phyloP scores from a whole-genome alignment of 2,113 vertebrate genomes.

The Odocoileus virginianus region DNA sequence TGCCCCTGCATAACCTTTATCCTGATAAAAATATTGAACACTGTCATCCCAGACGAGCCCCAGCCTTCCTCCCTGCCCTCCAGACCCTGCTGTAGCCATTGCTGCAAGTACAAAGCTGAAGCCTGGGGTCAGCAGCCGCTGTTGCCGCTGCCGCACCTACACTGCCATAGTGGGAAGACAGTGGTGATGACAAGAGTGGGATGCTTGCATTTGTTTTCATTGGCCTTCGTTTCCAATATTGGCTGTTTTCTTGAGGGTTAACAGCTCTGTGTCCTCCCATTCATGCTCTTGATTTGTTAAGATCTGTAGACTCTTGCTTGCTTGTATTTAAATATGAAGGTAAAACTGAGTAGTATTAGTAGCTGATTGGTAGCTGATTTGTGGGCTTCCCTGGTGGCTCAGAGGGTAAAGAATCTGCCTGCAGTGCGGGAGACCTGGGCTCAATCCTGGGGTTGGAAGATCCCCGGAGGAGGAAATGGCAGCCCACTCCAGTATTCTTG shows the following conservation, averaged over 20 bases:
- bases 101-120: neutral
- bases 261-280: neutral
- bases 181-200: neutral
- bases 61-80: neutral
- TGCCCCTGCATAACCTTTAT: neutral
- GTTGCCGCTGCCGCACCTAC: no score
- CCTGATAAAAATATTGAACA: neutral
- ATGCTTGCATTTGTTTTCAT: neutral
- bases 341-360: neutral
- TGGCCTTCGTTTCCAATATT: neutral
- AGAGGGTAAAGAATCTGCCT: neutral
- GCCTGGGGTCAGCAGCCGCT: neutral
- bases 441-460: neutral
- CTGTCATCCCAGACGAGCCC: neutral
- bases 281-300: neutral
- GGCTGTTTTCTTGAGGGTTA: neutral
- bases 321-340: neutral
- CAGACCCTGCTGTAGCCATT: neutral
- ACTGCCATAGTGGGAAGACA: neutral
- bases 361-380: neutral
- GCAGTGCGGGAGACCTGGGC: neutral
- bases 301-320: neutral
- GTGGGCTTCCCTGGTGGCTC: neutral
- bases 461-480: neutral
- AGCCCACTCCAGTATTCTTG: neutral